Base-by-base conservation (phyloP, 2,113 vertebrate genomes). In the Varanus salvator region DNA sequence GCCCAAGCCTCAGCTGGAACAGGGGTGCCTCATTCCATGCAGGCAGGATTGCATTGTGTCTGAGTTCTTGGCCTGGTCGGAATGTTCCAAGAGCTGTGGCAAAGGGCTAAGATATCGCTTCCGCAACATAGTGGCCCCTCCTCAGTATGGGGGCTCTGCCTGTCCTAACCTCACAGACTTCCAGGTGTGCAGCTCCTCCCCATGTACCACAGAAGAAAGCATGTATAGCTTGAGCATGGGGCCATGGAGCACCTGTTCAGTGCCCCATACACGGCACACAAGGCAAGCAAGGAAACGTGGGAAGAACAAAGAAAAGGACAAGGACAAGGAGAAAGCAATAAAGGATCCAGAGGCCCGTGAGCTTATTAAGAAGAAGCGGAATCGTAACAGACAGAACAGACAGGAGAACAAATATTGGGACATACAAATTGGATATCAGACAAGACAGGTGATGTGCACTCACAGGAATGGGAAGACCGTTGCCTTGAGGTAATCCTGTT, bases 131-230 rank as follows among this genome's bases (percentile, higher is more conserved):
- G 96, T 99, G 84, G 98, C 98, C 0, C 98, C 98, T 0, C 98
- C 98, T 0, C 98, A 98, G 87, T 99, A 98, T 0, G 98, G 98
- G 0, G 99, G 99, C 0, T 95, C 97, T 0, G 91, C 96, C 1
- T 99, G 99, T 87, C 98, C 98, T 0, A 99, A 99, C 95, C 97
- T 99, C 31, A 99, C 99, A 0, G 98, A 99, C 92, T 99, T 99
- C 91, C 98, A 98, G 94, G 96, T 98, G 34, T 99, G 99, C 88
- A 97, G 96, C 80, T 97, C 96, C 0, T 94, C 97, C n/a, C 95
- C 97, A 0, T 99, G 99, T 3, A 11, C 97, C 0, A 95, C 92
- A 1, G 98, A 98, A 3, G 98, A 98, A 94, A 98, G 97, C 85
- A 78, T 97, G 71, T 98, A 99, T 92, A 99, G 98, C 95, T 93